phyloP scores from a whole-genome alignment of 2,888 invertebrate genomes.

The Ypsolopha sequella region DNA sequence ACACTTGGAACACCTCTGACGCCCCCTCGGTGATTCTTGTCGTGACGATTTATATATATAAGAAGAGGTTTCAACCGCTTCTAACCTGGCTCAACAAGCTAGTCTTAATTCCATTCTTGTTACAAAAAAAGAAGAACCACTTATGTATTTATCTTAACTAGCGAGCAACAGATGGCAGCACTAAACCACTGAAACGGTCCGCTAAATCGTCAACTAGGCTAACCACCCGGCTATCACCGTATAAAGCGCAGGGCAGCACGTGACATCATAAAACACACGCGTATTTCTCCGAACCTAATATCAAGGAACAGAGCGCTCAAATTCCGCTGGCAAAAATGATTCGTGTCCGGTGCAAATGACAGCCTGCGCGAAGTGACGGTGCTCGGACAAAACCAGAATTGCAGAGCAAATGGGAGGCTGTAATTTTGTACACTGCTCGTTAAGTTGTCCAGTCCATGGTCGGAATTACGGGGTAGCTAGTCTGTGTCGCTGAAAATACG shows the following conservation, averaged over 20 bases:
- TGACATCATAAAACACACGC: conserved; percentile 46
- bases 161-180: too few relatives aligned
- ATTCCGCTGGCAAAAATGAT: conserved; percentile 28
- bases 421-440: conserved; percentile 40
- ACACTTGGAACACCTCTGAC: too few relatives aligned
- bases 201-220: conserved; percentile 7
- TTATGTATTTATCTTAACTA: too few relatives aligned
- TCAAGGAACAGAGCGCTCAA: too few relatives aligned
- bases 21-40: too few relatives aligned
- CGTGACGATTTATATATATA: too few relatives aligned
- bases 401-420: conserved; percentile 36
- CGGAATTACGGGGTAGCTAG: not conserved
- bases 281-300: conserved; percentile 19
- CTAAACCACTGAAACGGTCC: conserved; percentile 5
- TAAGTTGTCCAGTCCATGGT: not conserved
- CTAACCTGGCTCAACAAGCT: too few relatives aligned
- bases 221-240: conserved; percentile 12
- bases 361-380: conserved; percentile 29
- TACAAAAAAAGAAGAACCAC: too few relatives aligned
- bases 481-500: not conserved
- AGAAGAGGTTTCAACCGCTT: too few relatives aligned
- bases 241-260: conserved; percentile 41
- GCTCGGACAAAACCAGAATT: conserved; percentile 44
- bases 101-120: too few relatives aligned
- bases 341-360: conserved; percentile 55